phyloP scores from a whole-genome alignment of 2,797 vertebrate species.

The Lateolabrax maculatus region DNA sequence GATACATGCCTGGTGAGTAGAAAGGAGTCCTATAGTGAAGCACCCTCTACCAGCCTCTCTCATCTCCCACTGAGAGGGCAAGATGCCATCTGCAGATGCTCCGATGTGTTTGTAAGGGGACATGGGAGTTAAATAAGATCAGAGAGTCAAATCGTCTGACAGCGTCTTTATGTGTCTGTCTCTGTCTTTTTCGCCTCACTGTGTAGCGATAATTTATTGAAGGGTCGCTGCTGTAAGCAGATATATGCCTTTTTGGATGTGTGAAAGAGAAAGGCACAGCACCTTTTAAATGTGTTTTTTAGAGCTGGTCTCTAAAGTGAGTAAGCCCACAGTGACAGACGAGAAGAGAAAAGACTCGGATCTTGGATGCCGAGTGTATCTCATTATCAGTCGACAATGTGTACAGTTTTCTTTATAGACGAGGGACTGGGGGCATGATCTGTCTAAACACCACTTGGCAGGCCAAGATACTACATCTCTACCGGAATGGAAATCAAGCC shows the following conservation, averaged over 20 bases:
- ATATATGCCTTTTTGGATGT: slow-evolving; percentile 32
- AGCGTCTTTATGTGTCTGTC: slow-evolving; percentile 29
- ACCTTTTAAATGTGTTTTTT: slow-evolving; percentile 70
- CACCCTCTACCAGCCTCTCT: slow-evolving; percentile 54
- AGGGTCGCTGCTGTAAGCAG: slow-evolving; percentile 32
- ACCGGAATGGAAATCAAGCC: slow-evolving; percentile 68
- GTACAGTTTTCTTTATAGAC: slow-evolving; percentile 72
- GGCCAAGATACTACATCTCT: slow-evolving; percentile 50
- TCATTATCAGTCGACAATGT: slow-evolving; percentile 67
- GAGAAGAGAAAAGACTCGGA: slow-evolving; percentile 58
- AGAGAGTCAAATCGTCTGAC: slow-evolving; percentile 51
- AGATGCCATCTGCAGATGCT: slow-evolving; percentile 59
- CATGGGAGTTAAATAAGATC: slow-evolving; percentile 62
- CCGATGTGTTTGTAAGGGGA: slow-evolving; percentile 36
- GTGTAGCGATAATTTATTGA: slow-evolving; percentile 55
- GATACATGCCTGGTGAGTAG: slow-evolving; percentile 31
- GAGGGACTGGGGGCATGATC: slow-evolving; percentile 40
- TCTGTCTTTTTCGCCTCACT: slow-evolving; percentile 24
- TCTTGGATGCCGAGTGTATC: slow-evolving; percentile 58
- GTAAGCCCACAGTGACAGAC: slow-evolving; percentile 48
- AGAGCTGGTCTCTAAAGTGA: slow-evolving; percentile 51
- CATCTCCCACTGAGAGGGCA: slow-evolving; percentile 58
- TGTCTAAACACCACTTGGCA: slow-evolving; percentile 66
- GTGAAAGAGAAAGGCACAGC: slow-evolving; percentile 27
- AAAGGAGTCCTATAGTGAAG: slow-evolving; percentile 56